Percentiles rank a stretch among this genome's conserved stretches.
Evolutionary conservation across 2,113 vertebrate species (phyloP).

Genomic region (Suricata suricatta): DNA sequence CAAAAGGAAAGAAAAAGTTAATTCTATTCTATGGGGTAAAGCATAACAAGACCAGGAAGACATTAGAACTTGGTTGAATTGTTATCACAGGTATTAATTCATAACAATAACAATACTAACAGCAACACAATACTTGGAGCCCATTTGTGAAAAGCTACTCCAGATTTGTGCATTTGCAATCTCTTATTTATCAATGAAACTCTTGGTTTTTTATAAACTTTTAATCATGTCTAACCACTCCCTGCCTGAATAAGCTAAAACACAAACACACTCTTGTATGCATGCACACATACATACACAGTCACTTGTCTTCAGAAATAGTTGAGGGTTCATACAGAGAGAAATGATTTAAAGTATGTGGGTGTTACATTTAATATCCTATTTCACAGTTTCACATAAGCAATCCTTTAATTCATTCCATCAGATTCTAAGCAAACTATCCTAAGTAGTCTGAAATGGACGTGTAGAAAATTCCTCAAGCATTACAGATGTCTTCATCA

Average conservation of each 20-base stretch:
- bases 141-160: neutral
- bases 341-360: neutral
- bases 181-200: neutral
- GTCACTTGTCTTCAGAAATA: neutral
- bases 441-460: neutral
- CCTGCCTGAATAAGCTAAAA: neutral
- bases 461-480: neutral
- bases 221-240: neutral
- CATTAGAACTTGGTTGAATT: neutral
- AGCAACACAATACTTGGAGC: neutral
- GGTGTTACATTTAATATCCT: neutral
- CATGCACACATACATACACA: neutral
- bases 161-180: neutral
- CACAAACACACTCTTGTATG: neutral
- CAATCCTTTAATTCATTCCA: neutral
- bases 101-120: neutral
- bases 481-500: neutral
- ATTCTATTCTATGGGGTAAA: neutral
- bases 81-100: neutral
- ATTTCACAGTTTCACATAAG: neutral
- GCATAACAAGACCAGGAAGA: neutral
- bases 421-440: neutral
- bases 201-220: neutral
- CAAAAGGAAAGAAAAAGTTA: constrained; percentile 37
- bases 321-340: neutral